Evolutionary conservation across 2,113 vertebrate species (phyloP).

Genomic region (Eptatretus burgeri): DNA sequence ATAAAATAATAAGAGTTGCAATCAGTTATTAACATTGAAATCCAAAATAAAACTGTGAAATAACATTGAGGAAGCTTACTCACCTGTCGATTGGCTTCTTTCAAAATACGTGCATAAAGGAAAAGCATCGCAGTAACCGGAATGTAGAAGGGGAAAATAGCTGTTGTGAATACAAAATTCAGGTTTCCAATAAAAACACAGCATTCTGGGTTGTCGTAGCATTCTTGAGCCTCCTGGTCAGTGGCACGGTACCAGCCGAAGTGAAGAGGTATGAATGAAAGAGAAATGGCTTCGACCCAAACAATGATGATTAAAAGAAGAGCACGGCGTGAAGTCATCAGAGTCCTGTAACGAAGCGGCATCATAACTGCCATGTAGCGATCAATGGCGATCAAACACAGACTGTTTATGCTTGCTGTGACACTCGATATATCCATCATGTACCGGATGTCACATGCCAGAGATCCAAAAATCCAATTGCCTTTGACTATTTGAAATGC

Average conservation of each 20-base stretch:
- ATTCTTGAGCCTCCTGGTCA: conserved; percentile 11
- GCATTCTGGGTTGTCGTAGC: conserved; percentile 50
- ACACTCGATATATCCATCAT: conserved; percentile 79
- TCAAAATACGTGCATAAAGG: conserved; percentile 24
- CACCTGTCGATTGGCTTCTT: not conserved
- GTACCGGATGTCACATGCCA: conserved; percentile 86
- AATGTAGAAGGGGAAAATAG: conserved; percentile 52
- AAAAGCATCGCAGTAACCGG: conserved; percentile 53
- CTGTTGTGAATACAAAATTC: conserved; percentile 44
- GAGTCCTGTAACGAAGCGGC: conserved; percentile 73
- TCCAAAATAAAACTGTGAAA: too few relatives aligned
- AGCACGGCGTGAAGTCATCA: conserved; percentile 54
- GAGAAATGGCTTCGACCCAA: conserved; percentile 68
- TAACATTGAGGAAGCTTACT: too few relatives aligned
- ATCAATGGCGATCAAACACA: conserved; percentile 94
- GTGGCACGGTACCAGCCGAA: conserved; percentile 76
- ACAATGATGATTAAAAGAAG: conserved; percentile 52
- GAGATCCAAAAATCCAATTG: conserved; percentile 47
- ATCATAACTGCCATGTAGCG: conserved; percentile 85
- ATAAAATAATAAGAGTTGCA: too few relatives aligned
- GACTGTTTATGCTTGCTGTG: conserved; percentile 85
- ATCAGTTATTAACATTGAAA: too few relatives aligned
- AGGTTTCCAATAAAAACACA: conserved; percentile 65
- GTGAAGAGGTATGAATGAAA: conserved; percentile 82
- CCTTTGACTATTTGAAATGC: conserved; percentile 26